Percentiles rank a stretch among this genome's conserved stretches.
These are phyloP conservation scores for Pachycephala philippinensis DNA, from an alignment of 2,113 vertebrate species.

Conservation along the genomic window DNA sequence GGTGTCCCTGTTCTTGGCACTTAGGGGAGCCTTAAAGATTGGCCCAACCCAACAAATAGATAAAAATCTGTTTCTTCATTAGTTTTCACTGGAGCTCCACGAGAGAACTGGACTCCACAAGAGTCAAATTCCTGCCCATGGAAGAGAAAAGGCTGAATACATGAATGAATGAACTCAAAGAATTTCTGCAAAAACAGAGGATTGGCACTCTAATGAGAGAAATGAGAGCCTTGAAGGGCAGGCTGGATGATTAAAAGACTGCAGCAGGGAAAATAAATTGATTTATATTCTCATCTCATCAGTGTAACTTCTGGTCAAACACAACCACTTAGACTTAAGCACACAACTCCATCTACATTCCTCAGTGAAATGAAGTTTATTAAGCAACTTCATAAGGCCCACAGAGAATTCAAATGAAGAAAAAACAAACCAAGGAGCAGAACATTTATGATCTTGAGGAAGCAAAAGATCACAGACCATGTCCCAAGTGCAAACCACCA, in stretches of 20 bases:
- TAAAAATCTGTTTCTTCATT: neutral
- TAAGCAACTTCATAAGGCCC: neutral
- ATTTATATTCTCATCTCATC: neutral
- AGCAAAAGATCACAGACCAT: neutral
- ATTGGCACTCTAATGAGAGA: neutral
- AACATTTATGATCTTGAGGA: neutral
- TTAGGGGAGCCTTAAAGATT: neutral
- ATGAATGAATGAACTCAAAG: neutral
- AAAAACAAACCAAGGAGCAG: neutral
- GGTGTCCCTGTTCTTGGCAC: neutral
- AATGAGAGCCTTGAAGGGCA: neutral
- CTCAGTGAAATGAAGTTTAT: neutral
- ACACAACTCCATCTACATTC: neutral
- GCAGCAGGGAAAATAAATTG: neutral
- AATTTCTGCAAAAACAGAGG: neutral
- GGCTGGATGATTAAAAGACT: neutral
- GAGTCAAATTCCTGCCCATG: neutral
- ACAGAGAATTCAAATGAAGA: neutral
- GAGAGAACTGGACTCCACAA: fast-evolving
- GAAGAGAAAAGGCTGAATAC: neutral
- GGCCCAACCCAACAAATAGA: neutral
- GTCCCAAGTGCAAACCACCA: neutral
- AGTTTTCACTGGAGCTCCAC: neutral
- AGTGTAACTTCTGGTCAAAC: neutral
- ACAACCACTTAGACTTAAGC: neutral